Evolutionary conservation across 2,888 invertebrate species (phyloP), one percentile per base, ranked within the genome.

Genomic region (Andrena minutula): DNA sequence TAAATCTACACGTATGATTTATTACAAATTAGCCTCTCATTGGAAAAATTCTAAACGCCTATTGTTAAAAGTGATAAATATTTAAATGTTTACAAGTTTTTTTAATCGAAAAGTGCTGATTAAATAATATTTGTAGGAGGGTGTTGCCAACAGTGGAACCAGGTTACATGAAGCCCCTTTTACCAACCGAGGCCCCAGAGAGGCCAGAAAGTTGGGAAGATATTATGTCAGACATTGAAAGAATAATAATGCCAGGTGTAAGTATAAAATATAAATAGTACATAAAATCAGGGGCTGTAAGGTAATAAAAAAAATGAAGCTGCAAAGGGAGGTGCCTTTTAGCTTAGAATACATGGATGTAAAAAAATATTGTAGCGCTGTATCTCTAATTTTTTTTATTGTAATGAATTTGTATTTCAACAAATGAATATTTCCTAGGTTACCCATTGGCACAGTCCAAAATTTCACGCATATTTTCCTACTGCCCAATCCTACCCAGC

Each of bases 371-470:
- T 20, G 20, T 23, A 53, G 16, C 20, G 5, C 20, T 23, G 6
- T 12, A 23, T 20, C 5, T 53, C 26, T 35, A 20, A 30, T 56
- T 32, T 35, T n/a, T 12, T 35, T 56, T 41, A 41, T 41, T 20
- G 20, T 2, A 51, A 51, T 51, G 1, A 66, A 12, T 12, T n/a
- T 61, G 5, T 32, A n/a, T 32, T 61, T 12, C 7, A 35, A 32
- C 12, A 41, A 4, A 35, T 35, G 23, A 47, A 32, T 41, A 51
- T 61, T 51, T 1, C 2, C 32, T 79, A 95, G 95, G 95, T 99
- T 74, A 99, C 99, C 0, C 99, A 99, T 92, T 99, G 99, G 99
- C 98, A 99, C 93, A 98, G 98, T 73, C 99, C 99, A 7, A 96
- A 97, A 92, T 99, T 99, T 95, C 98, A 98, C 94, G 99, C 99